Evolutionary conservation across 2,888 invertebrate species (phyloP), one percentile per base, ranked within the genome.

Genomic region (Mesorhabditis belari): DNA sequence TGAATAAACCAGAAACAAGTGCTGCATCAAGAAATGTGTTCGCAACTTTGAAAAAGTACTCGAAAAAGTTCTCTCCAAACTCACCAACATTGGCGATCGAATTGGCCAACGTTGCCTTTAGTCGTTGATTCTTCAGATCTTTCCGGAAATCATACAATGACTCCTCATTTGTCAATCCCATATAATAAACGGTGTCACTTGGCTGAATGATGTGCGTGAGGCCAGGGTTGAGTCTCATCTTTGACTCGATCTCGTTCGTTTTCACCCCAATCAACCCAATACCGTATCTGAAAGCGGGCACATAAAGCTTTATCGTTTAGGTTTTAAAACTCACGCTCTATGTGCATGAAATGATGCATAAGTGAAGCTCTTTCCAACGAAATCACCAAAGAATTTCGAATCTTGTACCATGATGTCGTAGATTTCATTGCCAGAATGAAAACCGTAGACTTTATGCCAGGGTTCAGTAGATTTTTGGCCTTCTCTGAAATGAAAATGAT

Each of bases 321-420:
- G 82, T 92, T 92, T 81, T 19, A 83, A 84, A 59, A 58, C 84
- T 77, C 86, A 93, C 90, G 94, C 94, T 84, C 95, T 87, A 84
- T 96, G 96, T 58, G 96, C 95, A 85, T 96, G 95, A 83, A 96
- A 96, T 81, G 93, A 94, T 70, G 96, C 95, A 82, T 94, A 96
- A n/a, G 94, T 95, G 84, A 96, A 98, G 83, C 93, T 93, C 84
- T 96, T 96, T 59, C 95, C 95, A 82, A 94, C 92, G 83, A 94
- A 96, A 84, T 96, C 96, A 26, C 94, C 93, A 81, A 96, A 96
- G 85, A 98, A 96, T 69, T 93, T 87, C 85, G 71, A 72, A 49
- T 77, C 76, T 24, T 65, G 62, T 9, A 74, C 72, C 35, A 61
- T 88, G 73, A 96, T 96, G 83, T 96, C 94, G 85, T 96, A 96